phyloP scores from a whole-genome alignment of 2,797 vertebrate species.

The Pteronotus mesoamericanus region DNA sequence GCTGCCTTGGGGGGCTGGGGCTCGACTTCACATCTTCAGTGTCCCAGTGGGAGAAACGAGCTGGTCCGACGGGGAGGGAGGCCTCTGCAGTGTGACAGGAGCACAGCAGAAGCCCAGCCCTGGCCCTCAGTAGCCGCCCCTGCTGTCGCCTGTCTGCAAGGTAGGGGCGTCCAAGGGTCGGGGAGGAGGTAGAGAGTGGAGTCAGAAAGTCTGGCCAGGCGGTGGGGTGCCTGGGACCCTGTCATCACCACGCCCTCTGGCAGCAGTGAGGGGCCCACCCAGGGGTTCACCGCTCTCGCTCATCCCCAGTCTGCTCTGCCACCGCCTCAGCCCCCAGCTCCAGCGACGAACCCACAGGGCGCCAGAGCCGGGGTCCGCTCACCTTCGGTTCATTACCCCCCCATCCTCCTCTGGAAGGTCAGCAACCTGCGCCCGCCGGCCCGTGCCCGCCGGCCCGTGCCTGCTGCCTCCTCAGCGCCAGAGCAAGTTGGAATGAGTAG shows the following conservation, averaged over 20 bases:
- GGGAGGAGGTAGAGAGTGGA: too few relatives aligned
- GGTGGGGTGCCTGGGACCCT: rapidly evolving
- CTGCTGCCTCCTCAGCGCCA: not conserved
- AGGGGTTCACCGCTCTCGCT: not conserved
- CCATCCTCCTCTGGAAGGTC: not conserved
- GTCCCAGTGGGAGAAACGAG: not conserved
- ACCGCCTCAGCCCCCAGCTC: not conserved
- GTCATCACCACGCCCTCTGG: not conserved
- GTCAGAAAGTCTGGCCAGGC: not conserved
- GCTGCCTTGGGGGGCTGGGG: too few relatives aligned
- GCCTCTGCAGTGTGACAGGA: too few relatives aligned
- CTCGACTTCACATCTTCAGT: not conserved
- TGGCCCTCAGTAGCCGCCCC: not conserved
- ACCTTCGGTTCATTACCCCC: not conserved
- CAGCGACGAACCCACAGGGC: not conserved
- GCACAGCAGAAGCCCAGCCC: not conserved
- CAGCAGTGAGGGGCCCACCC: not conserved
- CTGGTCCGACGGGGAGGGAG: not conserved
- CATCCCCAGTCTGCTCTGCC: not conserved
- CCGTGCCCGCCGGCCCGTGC: too few relatives aligned
- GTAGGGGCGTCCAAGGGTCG: rapidly evolving
- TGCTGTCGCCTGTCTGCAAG: not conserved
- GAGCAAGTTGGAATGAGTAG: not conserved
- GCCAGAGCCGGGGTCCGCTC: not conserved
- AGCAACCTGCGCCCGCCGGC: not conserved